Conservation (phyloP, 2,113 vertebrate genomes). For the Ophthalmolycus amberensis region DNA sequence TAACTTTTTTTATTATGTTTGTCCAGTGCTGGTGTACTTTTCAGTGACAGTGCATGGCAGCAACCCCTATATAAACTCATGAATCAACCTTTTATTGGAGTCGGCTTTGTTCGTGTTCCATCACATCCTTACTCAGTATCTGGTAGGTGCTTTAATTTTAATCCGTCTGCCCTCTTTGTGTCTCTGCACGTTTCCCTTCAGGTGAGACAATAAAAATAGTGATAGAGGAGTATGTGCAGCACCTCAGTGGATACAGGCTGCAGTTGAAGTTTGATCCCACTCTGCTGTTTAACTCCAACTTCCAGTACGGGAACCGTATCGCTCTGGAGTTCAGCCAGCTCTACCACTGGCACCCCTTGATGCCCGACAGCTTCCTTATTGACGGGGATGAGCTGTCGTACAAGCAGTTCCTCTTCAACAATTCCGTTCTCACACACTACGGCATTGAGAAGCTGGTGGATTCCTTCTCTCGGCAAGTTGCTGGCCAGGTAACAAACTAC, state of each 20-base stretch:
- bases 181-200: conserved; percentile 63
- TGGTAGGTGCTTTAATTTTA: neutral
- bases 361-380: conserved; percentile 92
- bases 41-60: neutral
- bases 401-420: conserved; percentile 92
- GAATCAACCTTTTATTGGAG: neutral
- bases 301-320: conserved; percentile 96
- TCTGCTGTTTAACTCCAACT: conserved; percentile 87
- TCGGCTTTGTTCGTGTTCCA: neutral
- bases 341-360: conserved; percentile 97
- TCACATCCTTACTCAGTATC: neutral
- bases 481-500: conserved; percentile 88
- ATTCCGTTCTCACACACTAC: conserved; percentile 87
- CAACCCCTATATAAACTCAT: neutral
- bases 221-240: conserved; percentile 97
- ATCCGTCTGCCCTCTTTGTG: neutral
- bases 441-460: conserved; percentile 92
- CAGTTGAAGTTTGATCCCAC: conserved; percentile 93
- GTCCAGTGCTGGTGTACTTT: neutral
- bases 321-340: conserved; percentile 96
- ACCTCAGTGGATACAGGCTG: conserved; percentile 94
- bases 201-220: conserved; percentile 96
- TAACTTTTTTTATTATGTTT: neutral
- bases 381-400: conserved; percentile 86
- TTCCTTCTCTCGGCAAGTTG: conserved; percentile 89